Base-by-base conservation (phyloP, 2,797 vertebrate genomes). In the Antrozous pallidus region DNA sequence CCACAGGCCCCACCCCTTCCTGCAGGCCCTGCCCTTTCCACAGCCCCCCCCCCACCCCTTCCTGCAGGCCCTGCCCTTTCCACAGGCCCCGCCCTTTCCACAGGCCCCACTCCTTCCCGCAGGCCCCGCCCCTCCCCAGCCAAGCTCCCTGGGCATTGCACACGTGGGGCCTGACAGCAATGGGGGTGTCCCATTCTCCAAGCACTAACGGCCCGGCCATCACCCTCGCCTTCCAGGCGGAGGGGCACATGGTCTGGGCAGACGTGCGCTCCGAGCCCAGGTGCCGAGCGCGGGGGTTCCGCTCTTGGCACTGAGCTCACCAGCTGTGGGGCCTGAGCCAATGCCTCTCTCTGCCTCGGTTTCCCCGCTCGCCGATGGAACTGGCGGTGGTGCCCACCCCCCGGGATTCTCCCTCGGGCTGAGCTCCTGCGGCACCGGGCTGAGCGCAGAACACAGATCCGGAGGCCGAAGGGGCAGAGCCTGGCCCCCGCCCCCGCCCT, bases 371-470 rank as follows among this genome's bases (percentile, higher is more conserved):
- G 45, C 74, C 75, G n/a, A 20, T 17, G 13, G 26, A 56, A 38
- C 33, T 0, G 4, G 10, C 0, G 0, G 14, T 7, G 18, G 13
- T 16, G 20, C 54, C 78, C 4, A 22, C 47, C 22, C 16, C 24
- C 6, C 0, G 20, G 69, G 83, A 31, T 3, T 40, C 51, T 42
- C 20, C 5, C 2, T 0, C 13, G 33, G 42, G 24, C 47, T 31
- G 81, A 70, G 56, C 20, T 71, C 26, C 2, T 26, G 54, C 16
- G 2, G 12, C 12, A 13, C 33, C 22, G 18, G 51, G 45, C 63
- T 13, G 33, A 36, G 49, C 40, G 31, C 61, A 36, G 28, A 58
- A 6, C 10, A 13, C 31, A 89, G 63, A 28, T 26, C n/a, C 0
- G 0, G 1, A 28, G 56, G 33, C 20, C 9, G 56, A 54, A 38